Conservation (phyloP, 2,797 vertebrate species). For the Apogon hyalosoma region DNA sequence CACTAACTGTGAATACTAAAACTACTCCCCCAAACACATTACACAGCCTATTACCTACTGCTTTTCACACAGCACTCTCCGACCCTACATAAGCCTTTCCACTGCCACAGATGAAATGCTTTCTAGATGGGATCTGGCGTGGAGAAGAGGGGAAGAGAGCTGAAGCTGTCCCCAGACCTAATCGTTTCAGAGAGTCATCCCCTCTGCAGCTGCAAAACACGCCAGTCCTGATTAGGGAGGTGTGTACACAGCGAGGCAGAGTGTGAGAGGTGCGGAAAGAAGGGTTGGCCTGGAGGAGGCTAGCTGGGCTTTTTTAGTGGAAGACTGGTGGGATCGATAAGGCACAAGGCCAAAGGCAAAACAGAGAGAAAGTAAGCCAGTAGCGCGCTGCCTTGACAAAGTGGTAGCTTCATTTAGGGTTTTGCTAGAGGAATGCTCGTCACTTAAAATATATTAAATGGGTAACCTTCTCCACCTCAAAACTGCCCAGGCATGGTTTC, state of each 20-base stretch:
- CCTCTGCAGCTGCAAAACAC: conserved; percentile 72
- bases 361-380: conserved; percentile 53
- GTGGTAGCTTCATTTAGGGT: conserved; percentile 58
- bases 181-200: conserved; percentile 81
- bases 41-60: conserved; percentile 84
- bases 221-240: conserved; percentile 80
- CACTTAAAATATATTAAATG: conserved; percentile 57
- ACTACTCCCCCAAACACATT: conserved; percentile 77
- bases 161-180: conserved; percentile 77
- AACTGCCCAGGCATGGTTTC: conserved; percentile 21
- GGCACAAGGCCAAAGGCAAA: conserved; percentile 66
- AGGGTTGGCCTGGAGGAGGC: conserved; percentile 53
- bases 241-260: conserved; percentile 66
- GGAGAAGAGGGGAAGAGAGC: conserved; percentile 77
- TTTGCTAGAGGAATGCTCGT: conserved; percentile 39
- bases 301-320: conserved; percentile 45
- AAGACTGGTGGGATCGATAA: conserved; percentile 71
- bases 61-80: conserved; percentile 70
- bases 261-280: conserved; percentile 69
- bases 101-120: conserved; percentile 83
- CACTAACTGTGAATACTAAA: conserved; percentile 82
- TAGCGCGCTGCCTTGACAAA: conserved; percentile 54
- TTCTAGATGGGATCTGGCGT: conserved; percentile 84
- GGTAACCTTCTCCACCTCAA: background rate
- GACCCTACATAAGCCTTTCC: conserved; percentile 67